Conservation (phyloP, 2,113 vertebrate species). For the Lepisosteus osseus region DNA sequence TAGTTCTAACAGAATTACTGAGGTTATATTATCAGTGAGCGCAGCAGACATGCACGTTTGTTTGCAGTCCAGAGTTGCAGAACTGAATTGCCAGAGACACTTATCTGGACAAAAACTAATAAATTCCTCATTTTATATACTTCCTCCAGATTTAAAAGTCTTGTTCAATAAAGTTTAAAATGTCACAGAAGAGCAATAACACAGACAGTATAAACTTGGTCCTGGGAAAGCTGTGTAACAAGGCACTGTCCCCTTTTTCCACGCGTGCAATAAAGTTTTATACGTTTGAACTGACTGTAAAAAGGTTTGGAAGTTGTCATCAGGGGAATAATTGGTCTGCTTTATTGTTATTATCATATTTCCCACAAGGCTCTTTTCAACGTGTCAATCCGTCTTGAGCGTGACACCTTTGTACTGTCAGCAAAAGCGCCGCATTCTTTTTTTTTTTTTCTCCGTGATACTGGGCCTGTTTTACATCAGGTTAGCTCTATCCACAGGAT, state of each 20-base stretch:
- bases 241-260: slow-evolving; percentile 85
- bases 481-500: slow-evolving; percentile 37
- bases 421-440: slow-evolving; percentile 69
- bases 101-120: slow-evolving; percentile 88
- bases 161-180: slow-evolving; percentile 99
- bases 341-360: slow-evolving; percentile 94
- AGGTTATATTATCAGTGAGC: slow-evolving; percentile 30
- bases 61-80: slow-evolving; percentile 65
- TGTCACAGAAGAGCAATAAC: slow-evolving; percentile 94
- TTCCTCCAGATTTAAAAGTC: slow-evolving; percentile 92
- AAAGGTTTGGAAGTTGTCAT: slow-evolving; percentile 91
- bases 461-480: slow-evolving; percentile 68
- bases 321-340: slow-evolving; percentile 91
- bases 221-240: slow-evolving; percentile 82
- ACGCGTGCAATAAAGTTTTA: slow-evolving; percentile 98
- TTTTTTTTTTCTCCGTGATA: slow-evolving; percentile 47
- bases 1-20: slow-evolving; percentile 40
- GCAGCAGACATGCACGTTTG: slow-evolving; percentile 45
- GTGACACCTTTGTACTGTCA: slow-evolving; percentile 82
- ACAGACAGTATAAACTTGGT: slow-evolving; percentile 87
- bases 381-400: slow-evolving; percentile 83
- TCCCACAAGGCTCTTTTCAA: slow-evolving; percentile 85
- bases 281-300: slow-evolving; percentile 96
- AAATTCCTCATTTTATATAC: slow-evolving; percentile 96
- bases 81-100: slow-evolving; percentile 79